phyloP scores from a whole-genome alignment of 2,797 vertebrate species.

The Liparis tanakae region DNA sequence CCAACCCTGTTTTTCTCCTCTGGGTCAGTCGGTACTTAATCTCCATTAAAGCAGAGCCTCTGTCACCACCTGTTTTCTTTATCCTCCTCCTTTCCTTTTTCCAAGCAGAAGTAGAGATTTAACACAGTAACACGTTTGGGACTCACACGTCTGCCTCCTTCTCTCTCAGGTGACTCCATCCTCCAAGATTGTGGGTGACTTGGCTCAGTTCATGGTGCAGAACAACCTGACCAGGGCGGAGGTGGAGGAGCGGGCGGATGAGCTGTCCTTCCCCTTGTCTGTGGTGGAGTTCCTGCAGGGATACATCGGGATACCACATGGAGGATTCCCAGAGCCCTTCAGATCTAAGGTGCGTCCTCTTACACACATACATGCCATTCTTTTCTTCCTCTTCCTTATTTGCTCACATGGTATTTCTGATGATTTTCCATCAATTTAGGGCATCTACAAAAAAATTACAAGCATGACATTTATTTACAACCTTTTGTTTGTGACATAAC shows the following conservation, averaged over 20 bases:
- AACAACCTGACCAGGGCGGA: conserved; percentile 88
- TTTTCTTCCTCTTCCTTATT: background rate
- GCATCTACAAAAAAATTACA: background rate
- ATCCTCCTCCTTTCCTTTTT: background rate
- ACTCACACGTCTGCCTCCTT: conserved; percentile 14
- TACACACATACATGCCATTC: background rate
- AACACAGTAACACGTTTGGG: background rate
- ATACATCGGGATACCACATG: conserved; percentile 89
- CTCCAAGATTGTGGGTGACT: conserved; percentile 96
- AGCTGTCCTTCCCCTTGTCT: conserved; percentile 92
- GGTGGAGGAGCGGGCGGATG: conserved; percentile 89
- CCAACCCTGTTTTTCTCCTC: conserved; percentile 1
- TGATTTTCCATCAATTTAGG: background rate
- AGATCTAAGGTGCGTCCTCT: conserved; percentile 86
- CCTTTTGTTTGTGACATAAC: background rate
- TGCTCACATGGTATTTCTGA: background rate
- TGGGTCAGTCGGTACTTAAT: conserved; percentile 41
- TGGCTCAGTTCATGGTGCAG: conserved; percentile 99
- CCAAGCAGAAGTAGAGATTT: background rate
- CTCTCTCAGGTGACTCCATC: conserved; percentile 90
- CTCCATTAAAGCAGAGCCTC: conserved; percentile 54
- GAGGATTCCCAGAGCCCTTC: conserved; percentile 94
- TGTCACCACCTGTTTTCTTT: conserved; percentile 17
- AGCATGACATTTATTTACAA: background rate
- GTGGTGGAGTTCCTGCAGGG: conserved; percentile 97